Conservation (phyloP, 92 coral and sea anemone genomes). For the Zoanthus solanderi region DNA sequence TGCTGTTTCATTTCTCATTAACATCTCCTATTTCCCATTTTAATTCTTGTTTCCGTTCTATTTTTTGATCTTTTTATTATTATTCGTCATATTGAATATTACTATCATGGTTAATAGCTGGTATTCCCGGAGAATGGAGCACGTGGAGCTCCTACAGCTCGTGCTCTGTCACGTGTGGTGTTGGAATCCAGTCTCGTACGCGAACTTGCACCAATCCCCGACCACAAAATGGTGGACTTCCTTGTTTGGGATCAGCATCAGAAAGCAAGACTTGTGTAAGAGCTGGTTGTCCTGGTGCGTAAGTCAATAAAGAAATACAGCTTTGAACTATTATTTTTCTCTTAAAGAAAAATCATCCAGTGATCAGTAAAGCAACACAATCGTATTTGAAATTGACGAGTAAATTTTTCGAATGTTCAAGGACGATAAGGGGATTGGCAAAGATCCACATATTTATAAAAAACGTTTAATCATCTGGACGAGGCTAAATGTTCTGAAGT, state of each 20-base stretch:
- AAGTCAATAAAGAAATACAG: not conserved
- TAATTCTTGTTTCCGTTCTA: too few relatives aligned
- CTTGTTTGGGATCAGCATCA: constrained; percentile 58
- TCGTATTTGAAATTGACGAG: not conserved
- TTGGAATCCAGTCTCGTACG: constrained; percentile 61
- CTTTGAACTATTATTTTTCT: not conserved
- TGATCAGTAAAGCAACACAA: not conserved
- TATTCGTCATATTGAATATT: too few relatives aligned
- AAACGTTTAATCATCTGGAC: too few relatives aligned
- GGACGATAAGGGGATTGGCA: too few relatives aligned
- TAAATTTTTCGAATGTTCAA: too few relatives aligned
- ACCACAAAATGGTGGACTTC: constrained; percentile 71
- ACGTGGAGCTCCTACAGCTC: constrained; percentile 70
- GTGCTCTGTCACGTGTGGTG: constrained; percentile 68
- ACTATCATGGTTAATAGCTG: not conserved
- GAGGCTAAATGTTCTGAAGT: too few relatives aligned
- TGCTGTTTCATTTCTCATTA: too few relatives aligned
- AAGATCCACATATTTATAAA: too few relatives aligned
- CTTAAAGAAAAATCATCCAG: not conserved
- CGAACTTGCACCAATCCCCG: constrained; percentile 73
- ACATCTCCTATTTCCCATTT: too few relatives aligned
- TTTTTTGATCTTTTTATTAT: too few relatives aligned
- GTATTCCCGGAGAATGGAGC: not conserved
- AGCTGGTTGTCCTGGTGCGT: constrained; percentile 65
- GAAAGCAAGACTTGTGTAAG: constrained; percentile 56